Percentiles rank a stretch among this genome's conserved stretches.
These are phyloP conservation scores for Ophioninae sp. DNA, from an alignment of 2,888 invertebrate genomes.

Conservation along the genomic window DNA sequence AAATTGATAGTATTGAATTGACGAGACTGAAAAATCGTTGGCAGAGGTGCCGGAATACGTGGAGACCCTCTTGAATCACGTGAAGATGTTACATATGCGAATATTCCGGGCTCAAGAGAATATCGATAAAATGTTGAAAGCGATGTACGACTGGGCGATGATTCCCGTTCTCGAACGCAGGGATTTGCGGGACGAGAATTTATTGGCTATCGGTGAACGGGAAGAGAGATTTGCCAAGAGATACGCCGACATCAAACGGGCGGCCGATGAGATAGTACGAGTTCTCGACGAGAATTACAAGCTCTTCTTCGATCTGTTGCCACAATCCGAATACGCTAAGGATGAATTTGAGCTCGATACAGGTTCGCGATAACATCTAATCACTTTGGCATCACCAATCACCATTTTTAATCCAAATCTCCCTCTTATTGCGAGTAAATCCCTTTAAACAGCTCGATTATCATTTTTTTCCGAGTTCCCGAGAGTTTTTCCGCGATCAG, in stretches of 20 bases:
- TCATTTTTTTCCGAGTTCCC: neutral
- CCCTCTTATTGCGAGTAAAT: neutral
- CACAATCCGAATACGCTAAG: constrained; percentile 77
- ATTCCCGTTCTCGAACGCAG: constrained; percentile 89
- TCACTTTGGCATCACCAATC: neutral
- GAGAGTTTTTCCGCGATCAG: neutral
- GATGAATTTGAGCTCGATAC: constrained; percentile 65
- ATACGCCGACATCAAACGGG: constrained; percentile 81
- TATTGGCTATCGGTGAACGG: constrained; percentile 84
- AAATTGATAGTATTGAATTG: neutral
- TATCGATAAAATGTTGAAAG: constrained; percentile 83
- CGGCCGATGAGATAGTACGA: constrained; percentile 83
- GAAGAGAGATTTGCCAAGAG: constrained; percentile 83
- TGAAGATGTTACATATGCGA: constrained; percentile 88
- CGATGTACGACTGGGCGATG: constrained; percentile 88
- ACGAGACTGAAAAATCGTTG: constrained; percentile 75
- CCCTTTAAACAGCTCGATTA: neutral
- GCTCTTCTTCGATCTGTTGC: constrained; percentile 86
- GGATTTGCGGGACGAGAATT: constrained; percentile 84
- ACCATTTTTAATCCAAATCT: neutral
- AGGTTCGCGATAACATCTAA: constrained; percentile 23
- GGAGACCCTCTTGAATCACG: constrained; percentile 85
- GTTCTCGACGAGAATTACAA: constrained; percentile 86
- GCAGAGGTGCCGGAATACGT: constrained; percentile 86
- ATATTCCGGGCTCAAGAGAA: constrained; percentile 87